Evolutionary conservation across 2,888 invertebrate species (phyloP).

Genomic region (Epinotia demarniana): DNA sequence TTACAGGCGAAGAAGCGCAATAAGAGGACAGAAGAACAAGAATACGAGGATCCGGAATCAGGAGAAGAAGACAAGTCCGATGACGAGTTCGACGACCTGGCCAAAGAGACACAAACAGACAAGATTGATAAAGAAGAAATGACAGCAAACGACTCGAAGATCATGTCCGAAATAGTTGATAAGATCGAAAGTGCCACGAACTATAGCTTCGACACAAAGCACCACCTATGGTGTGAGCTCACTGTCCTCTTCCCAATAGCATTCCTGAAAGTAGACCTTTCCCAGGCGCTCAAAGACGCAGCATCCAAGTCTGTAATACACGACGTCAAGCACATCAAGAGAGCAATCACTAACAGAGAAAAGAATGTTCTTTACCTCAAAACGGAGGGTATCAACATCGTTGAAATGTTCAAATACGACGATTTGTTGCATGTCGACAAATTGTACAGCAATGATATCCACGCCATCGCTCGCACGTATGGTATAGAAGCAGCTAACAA

Average conservation of each 20-base stretch:
- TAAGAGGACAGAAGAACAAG: constrained; percentile 85
- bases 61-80: constrained; percentile 84
- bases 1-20: constrained; percentile 82
- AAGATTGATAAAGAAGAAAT: constrained; percentile 57
- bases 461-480: constrained; percentile 94
- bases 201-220: constrained; percentile 90
- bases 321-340: constrained; percentile 91
- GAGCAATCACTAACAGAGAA: constrained; percentile 92
- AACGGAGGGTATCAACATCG: constrained; percentile 98
- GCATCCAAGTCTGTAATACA: constrained; percentile 90
- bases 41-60: constrained; percentile 87
- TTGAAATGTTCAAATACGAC: constrained; percentile 94
- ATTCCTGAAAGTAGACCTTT: constrained; percentile 87
- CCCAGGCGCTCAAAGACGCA: constrained; percentile 88
- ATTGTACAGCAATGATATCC: constrained; percentile 97
- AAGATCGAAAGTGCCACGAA: constrained; percentile 78
- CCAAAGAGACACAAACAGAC: constrained; percentile 60
- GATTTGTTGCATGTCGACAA: constrained; percentile 91
- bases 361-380: constrained; percentile 88
- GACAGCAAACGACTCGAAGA: constrained; percentile 61
- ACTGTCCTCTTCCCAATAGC: constrained; percentile 87
- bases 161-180: constrained; percentile 72
- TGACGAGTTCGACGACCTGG: constrained; percentile 66
- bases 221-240: constrained; percentile 93
- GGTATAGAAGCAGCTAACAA: constrained; percentile 98